phyloP scores from a whole-genome alignment of 2,797 vertebrate species.

The Pangasius larnaudii region DNA sequence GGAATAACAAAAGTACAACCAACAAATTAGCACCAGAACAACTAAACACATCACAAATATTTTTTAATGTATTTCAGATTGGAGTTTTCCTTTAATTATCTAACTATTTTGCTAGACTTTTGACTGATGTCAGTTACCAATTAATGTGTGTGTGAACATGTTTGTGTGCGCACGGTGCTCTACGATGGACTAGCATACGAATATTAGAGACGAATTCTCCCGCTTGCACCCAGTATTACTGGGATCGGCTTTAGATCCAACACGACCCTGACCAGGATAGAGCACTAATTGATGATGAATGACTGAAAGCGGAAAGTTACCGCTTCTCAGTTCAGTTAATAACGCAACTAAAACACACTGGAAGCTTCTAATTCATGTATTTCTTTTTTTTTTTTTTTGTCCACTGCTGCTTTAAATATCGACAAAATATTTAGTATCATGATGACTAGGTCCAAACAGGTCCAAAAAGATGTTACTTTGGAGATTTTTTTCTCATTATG shows the following conservation, averaged over 20 bases:
- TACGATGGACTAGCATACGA: not conserved
- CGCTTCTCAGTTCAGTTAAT: not conserved
- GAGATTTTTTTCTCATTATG: not conserved
- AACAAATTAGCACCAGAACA: not conserved
- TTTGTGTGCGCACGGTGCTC: not conserved
- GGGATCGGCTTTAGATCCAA: not conserved
- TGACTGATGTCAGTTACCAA: not conserved
- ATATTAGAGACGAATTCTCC: not conserved
- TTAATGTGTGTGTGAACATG: not conserved
- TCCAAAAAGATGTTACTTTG: not conserved
- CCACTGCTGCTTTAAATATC: not conserved
- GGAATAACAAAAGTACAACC: not conserved
- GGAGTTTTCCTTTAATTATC: not conserved
- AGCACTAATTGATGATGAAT: not conserved
- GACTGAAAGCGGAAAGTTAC: not conserved
- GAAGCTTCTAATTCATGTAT: not conserved
- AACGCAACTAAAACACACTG: not conserved
- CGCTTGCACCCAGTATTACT: not conserved
- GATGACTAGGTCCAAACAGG: not conserved
- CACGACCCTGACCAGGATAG: not conserved
- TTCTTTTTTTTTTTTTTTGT: not conserved
- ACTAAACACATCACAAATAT: not conserved
- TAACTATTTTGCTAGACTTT: not conserved
- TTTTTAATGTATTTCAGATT: not conserved
- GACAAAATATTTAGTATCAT: not conserved